Evolutionary conservation across 1,140 invertebrate species (phyloP), one percentile per base, ranked within the genome.

Genomic region (Ganaspis sp.): DNA sequence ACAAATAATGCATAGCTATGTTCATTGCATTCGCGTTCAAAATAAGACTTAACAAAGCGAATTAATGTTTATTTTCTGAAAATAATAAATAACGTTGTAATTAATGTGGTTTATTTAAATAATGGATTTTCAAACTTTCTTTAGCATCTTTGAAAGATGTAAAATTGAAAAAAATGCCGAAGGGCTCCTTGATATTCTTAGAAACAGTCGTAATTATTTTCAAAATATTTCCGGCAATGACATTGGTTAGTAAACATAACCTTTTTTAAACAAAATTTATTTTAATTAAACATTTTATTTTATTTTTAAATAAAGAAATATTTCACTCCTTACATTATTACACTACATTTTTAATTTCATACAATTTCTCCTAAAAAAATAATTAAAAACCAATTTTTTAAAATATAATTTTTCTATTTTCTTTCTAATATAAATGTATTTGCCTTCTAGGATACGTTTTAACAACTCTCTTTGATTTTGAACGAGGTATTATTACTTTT

Each of bases 91-190:
- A n/a, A n/a, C n/a, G n/a, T n/a, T n/a, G n/a, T n/a, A n/a, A n/a
- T n/a, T n/a, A n/a, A n/a, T 34, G 29, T 34, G 29, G 6, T 34
- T 34, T 34, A 34, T 34, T 19, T 12, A 8, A 49, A 82, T 4
- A 9, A 89, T 89, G 87, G 82, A 89, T 0, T 80, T 85, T 42
- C 29, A 73, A 70, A 74, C 11, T 9, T 87, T 88, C 64, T 71
- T 87, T 29, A 29, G 80, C 19, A 81, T 73, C 45, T 85, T 87
- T 34, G n/a, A 17, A 19, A 72, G 38, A 12, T 77, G 74, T 29
- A 53, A 73, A 49, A 11, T 9, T 6, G 70, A 70, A 9, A 77
- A 53, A 71, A 75, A 84, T 21, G 69, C 37, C 2, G 1, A 6
- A 6, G 54, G 75, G 29, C 79, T 88, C 29, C 19, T 9, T 0